These are phyloP conservation scores for Drosophila monieri DNA, from an alignment of 2,888 invertebrate species.

Conservation along the genomic window DNA sequence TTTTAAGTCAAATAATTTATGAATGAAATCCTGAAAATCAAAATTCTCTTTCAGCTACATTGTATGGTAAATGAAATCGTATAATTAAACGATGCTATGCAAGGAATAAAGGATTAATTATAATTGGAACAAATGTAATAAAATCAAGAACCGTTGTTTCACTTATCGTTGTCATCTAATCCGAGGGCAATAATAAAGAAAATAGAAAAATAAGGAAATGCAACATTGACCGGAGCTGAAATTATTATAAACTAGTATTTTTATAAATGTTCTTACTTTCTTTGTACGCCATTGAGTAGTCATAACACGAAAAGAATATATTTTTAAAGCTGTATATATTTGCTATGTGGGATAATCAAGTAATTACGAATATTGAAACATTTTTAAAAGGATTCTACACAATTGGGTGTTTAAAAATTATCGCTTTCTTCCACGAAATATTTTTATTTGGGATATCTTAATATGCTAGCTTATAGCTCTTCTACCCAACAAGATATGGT, in stretches of 20 bases:
- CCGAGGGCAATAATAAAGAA: too few relatives aligned
- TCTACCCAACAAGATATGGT: neutral
- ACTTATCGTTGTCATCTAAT: neutral
- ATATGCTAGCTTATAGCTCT: too few relatives aligned
- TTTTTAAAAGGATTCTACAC: too few relatives aligned
- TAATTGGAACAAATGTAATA: conserved; percentile 18
- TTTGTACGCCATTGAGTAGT: too few relatives aligned
- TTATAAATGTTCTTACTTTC: neutral
- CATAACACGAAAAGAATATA: too few relatives aligned
- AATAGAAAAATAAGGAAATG: neutral
- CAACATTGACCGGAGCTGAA: neutral
- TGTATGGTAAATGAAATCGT: conserved; percentile 21
- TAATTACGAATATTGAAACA: too few relatives aligned
- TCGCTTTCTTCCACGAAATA: neutral
- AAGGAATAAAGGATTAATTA: conserved; percentile 23
- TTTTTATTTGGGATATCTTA: neutral
- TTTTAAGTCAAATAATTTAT: neutral
- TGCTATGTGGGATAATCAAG: too few relatives aligned
- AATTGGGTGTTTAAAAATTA: too few relatives aligned
- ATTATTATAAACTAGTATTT: neutral
- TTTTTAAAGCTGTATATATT: too few relatives aligned
- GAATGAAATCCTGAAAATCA: too few relatives aligned
- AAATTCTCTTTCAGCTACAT: conserved; percentile 11
- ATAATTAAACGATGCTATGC: conserved; percentile 18
- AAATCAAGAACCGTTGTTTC: conserved; percentile 14